These are phyloP conservation scores for Antrozous pallidus DNA, from an alignment of 2,797 vertebrate genomes.

Conservation along the genomic window DNA sequence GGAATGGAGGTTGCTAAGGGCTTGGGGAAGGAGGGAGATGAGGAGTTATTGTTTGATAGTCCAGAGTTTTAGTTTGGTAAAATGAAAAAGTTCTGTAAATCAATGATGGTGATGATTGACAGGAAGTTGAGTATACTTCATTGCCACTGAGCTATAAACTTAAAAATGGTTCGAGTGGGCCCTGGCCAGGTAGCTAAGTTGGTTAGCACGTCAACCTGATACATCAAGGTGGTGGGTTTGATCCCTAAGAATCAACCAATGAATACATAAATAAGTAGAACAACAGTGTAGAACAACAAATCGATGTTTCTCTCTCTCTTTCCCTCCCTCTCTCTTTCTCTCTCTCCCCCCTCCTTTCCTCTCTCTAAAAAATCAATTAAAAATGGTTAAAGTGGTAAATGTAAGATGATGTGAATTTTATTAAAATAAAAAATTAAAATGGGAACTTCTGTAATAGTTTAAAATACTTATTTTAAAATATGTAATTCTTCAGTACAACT, in stretches of 20 bases:
- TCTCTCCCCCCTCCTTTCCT: not conserved
- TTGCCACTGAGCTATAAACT: not conserved
- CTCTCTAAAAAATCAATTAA: not conserved
- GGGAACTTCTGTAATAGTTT: not conserved
- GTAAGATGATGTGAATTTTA: not conserved
- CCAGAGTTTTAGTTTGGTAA: not conserved
- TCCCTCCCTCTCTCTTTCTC: too few relatives aligned
- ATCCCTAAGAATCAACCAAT: not conserved
- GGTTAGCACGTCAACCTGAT: not conserved
- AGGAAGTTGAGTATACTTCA: not conserved
- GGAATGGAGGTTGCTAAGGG: not conserved
- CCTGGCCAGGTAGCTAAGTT: not conserved
- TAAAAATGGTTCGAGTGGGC: not conserved
- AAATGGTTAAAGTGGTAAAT: not conserved
- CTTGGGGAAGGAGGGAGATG: not conserved
- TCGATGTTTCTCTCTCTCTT: not conserved
- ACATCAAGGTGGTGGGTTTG: not conserved
- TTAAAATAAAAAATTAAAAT: not conserved
- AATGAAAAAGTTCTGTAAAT: not conserved
- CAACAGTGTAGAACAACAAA: not conserved
- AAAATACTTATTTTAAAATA: not conserved
- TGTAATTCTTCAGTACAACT: not conserved
- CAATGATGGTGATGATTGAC: not conserved
- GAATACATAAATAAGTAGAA: not conserved
- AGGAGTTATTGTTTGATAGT: not conserved